These are phyloP conservation scores for Altica lythri DNA, from an alignment of 2,888 invertebrate species.

Conservation along the genomic window DNA sequence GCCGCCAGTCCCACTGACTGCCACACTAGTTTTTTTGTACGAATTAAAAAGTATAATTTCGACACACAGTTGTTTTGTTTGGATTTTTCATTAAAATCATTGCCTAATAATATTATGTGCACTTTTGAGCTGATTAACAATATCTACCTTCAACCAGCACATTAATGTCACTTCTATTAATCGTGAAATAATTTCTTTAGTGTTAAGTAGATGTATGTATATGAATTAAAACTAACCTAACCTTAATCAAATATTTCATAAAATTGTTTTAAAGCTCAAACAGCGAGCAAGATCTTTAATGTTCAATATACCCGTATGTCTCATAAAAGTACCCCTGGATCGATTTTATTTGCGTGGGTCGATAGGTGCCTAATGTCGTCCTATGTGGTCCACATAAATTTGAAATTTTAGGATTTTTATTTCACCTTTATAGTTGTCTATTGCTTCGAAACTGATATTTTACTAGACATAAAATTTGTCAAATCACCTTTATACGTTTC, in stretches of 20 bases:
- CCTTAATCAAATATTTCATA: no score
- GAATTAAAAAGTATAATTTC: no score
- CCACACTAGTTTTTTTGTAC: no score
- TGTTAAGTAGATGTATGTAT: no score
- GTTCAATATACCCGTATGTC: conserved; percentile 16
- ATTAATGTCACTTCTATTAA: no score
- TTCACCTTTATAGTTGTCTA: conserved; percentile 27
- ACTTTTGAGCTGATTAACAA: no score
- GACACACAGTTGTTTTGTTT: no score
- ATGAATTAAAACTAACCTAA: no score
- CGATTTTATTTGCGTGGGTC: conserved; percentile 48
- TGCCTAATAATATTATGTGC: no score
- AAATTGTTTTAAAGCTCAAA: neutral
- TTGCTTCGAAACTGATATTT: conserved; percentile 31
- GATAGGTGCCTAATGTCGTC: conserved; percentile 40
- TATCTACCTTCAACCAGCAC: no score
- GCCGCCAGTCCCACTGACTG: no score
- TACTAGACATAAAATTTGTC: conserved; percentile 33
- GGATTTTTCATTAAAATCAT: no score
- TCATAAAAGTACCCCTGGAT: conserved; percentile 49
- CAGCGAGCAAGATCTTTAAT: neutral
- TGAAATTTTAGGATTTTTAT: conserved; percentile 39
- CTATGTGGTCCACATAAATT: conserved; percentile 52
- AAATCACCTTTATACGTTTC: conserved; percentile 26
- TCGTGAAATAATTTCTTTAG: conserved; percentile 21